These are phyloP conservation scores for Euura saliciscinereae DNA, from an alignment of 1,140 invertebrate genomes.

Conservation along the genomic window DNA sequence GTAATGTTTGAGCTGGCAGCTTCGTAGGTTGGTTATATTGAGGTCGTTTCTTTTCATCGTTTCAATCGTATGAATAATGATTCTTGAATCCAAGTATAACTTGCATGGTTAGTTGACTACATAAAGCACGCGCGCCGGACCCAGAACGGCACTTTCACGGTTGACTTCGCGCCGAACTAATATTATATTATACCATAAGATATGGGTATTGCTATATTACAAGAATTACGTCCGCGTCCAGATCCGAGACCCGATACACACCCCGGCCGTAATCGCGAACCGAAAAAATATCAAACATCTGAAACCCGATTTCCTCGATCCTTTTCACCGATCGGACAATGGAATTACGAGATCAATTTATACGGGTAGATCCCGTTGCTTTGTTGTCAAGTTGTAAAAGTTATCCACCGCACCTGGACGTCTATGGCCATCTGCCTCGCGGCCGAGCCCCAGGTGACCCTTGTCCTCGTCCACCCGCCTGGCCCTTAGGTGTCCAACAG, in stretches of 20 bases:
- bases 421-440: not conserved
- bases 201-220: constrained; percentile 1
- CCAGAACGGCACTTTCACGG: constrained; percentile 3
- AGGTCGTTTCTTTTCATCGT: not conserved
- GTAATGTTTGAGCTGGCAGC: not conserved
- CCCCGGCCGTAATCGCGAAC: not conserved
- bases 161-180: constrained; percentile 1
- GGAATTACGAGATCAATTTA: not conserved
- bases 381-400: constrained; percentile 1
- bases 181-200: not conserved
- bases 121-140: constrained; percentile 6
- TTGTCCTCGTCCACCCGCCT: not conserved
- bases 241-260: not conserved
- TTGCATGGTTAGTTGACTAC: constrained; percentile 7
- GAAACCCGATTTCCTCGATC: too few species aligned
- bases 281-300: too few species aligned
- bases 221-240: not conserved
- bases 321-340: not conserved
- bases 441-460: not conserved
- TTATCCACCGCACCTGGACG: not conserved
- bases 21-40: not conserved
- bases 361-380: not conserved
- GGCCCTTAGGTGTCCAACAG: too few species aligned
- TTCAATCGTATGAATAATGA: constrained; percentile 7
- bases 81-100: constrained; percentile 7